Base-by-base conservation (phyloP, 92 coral and sea anemone species). In the Heliopora coerulea region DNA sequence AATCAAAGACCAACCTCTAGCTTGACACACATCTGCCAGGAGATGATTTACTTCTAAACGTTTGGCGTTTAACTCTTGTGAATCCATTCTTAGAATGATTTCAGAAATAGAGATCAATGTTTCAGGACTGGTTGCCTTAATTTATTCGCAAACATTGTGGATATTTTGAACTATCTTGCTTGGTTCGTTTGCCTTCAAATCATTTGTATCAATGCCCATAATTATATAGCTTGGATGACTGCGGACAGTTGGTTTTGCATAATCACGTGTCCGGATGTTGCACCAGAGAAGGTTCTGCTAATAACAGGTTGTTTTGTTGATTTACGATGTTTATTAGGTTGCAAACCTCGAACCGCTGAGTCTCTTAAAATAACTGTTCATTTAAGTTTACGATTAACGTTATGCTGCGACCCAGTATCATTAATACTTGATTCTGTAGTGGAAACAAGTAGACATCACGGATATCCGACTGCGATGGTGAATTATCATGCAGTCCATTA, bases 151-250 rank as follows among this genome's bases (percentile, higher is more conserved):
- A 6, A 46, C 17, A 2, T 46, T 15, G 2, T 2, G 7, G 7
- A 15, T 46, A n/a, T 46, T 46, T 2, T 46, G 7, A 6, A 6
- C n/a, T 8, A 46, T 15, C 2, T 10, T 6, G 2, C 3, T n/a
- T 8, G 52, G 14, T 8, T 46, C 52, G 2, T 46, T 46, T 2
- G 15, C 7, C 15, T 46, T 46, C 17, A 68, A 63, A 68, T 68
- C 75, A 68, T 68, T 68, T 1, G 75, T 68, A 25, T 63, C 75
- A n/a, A 68, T 33, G 11, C 46, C 64, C 56, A 35, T 25, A 46
- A 35, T 25, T 24, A 68, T 48, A 42, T 8, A 44, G 35, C 30
- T 68, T 63, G 0, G 64, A 63, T 26, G 29, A 21, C 39, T 41
- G 35, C 75, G 52, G 23, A 46, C 12, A 19, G 30, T 34, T 42